Percentiles rank a stretch among this genome's conserved stretches.
These are phyloP conservation scores for Corvus moneduloides DNA, from an alignment of 2,113 vertebrate genomes.

Conservation along the genomic window DNA sequence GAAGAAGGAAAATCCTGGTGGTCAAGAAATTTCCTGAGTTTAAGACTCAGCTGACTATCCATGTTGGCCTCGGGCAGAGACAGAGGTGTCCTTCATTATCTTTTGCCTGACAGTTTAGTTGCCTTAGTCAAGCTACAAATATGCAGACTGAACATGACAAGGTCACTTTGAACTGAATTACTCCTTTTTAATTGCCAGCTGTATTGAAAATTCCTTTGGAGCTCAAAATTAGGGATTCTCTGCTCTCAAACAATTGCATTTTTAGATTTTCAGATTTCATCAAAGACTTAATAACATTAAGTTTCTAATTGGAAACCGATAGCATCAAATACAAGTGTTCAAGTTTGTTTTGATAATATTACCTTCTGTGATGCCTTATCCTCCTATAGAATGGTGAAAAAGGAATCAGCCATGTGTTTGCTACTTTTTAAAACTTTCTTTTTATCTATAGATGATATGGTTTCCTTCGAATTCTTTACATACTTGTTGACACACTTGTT, in stretches of 20 bases:
- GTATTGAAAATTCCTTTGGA: background rate
- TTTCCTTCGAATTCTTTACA: constrained; percentile 15
- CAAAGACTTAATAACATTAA: background rate
- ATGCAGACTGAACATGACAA: background rate
- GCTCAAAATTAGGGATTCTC: background rate
- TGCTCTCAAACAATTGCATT: background rate
- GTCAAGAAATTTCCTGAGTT: background rate
- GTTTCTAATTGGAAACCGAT: background rate
- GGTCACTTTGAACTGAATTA: background rate
- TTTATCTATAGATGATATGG: background rate
- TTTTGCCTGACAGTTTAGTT: background rate
- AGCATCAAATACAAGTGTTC: background rate
- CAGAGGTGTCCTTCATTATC: background rate
- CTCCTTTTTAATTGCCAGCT: background rate
- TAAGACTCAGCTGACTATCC: background rate
- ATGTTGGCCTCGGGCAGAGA: rapidly evolving
- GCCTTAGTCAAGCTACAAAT: background rate
- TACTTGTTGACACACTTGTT: background rate
- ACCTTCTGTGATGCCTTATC: background rate
- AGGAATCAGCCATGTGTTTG: background rate
- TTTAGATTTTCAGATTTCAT: background rate
- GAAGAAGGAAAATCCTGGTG: background rate
- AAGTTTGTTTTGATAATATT: background rate
- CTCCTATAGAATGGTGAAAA: background rate
- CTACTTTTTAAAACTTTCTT: background rate